A percentile compares a stretch with the other conserved stretches of the same genome.
Conservation (phyloP, 2,888 invertebrate species). For the Tipula vernalis region DNA sequence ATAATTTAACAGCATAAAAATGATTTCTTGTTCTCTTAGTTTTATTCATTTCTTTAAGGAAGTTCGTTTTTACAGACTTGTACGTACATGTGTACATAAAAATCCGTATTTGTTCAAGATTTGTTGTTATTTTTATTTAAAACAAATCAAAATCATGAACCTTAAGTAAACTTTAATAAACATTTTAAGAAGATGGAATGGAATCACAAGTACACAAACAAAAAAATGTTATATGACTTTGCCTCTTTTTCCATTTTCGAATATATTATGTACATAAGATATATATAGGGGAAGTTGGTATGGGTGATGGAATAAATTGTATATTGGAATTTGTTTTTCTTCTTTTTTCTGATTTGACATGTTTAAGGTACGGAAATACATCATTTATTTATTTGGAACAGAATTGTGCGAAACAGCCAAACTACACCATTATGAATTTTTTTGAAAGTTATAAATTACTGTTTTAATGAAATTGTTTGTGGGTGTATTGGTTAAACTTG, state of each 20-base stretch:
- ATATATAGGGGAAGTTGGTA: not conserved
- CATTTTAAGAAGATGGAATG: not conserved
- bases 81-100: not conserved
- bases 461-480: not conserved
- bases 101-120: not conserved
- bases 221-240: not conserved
- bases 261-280: not conserved
- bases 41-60: not conserved
- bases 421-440: not conserved
- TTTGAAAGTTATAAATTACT: not conserved
- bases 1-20: not conserved
- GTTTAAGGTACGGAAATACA: not conserved
- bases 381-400: not conserved
- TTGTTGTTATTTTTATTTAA: not conserved
- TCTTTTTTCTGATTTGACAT: not conserved
- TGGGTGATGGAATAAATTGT: not conserved
- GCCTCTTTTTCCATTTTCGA: not conserved
- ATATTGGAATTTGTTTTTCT: not conserved
- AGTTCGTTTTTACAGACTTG: not conserved
- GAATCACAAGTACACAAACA: not conserved
- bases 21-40: not conserved
- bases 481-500: not conserved
- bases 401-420: not conserved
- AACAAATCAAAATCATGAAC: not conserved
- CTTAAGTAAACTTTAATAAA: not conserved